Conservation (phyloP, 2,888 invertebrate genomes). For the Melolontha melolontha region DNA sequence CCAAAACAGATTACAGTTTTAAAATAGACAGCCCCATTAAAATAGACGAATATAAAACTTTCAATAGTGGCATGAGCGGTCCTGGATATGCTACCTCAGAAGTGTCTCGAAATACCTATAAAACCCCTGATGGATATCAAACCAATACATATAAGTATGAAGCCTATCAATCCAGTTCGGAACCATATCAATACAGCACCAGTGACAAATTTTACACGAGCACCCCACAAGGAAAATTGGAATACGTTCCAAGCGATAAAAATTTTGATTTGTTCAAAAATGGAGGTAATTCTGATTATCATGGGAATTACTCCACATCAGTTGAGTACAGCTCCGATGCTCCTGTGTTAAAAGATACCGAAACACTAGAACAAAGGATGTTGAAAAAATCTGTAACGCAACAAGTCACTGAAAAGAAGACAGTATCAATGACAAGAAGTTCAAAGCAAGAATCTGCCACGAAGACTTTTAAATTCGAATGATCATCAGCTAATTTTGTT, state of each 20-base stretch:
- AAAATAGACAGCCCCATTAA: constrained; percentile 33
- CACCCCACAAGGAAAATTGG: constrained; percentile 51
- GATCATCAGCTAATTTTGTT: constrained; percentile 32
- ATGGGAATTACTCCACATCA: constrained; percentile 58
- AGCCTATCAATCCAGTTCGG: constrained; percentile 58
- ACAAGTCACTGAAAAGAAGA: constrained; percentile 76
- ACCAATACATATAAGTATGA: constrained; percentile 62
- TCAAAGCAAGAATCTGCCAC: constrained; percentile 63
- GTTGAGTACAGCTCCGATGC: constrained; percentile 61
- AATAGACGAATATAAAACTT: constrained; percentile 39
- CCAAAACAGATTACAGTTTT: constrained; percentile 43
- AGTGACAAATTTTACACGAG: constrained; percentile 62
- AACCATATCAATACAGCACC: constrained; percentile 56
- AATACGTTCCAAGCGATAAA: constrained; percentile 52
- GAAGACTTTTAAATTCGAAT: constrained; percentile 64
- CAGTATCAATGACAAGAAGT: constrained; percentile 72
- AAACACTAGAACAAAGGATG: constrained; percentile 75
- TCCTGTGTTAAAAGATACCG: constrained; percentile 65
- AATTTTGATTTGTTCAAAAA: constrained; percentile 57
- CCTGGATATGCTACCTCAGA: constrained; percentile 61
- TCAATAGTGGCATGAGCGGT: constrained; percentile 36
- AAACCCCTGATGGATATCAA: constrained; percentile 63
- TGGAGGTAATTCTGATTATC: constrained; percentile 47
- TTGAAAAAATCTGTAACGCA: constrained; percentile 77
- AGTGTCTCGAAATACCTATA: constrained; percentile 60